phyloP scores from a whole-genome alignment of 2,888 invertebrate genomes.

The Patella caerulea region DNA sequence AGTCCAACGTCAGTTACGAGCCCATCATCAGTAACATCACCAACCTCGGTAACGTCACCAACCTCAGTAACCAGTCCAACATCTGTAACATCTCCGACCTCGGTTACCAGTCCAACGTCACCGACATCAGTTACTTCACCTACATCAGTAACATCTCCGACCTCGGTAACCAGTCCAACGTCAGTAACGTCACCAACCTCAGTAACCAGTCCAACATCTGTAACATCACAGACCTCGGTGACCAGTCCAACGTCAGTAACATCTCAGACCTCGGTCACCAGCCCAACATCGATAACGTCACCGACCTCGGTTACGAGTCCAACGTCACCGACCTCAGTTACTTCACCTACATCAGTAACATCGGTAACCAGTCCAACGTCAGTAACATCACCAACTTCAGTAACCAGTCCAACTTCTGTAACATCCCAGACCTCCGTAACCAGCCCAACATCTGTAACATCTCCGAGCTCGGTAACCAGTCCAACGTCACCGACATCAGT shows the following conservation, averaged over 20 bases:
- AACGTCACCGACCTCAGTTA: neutral
- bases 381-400: neutral
- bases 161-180: neutral
- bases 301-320: neutral
- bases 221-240: neutral
- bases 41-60: neutral
- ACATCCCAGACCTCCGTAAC: neutral
- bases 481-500: neutral
- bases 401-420: neutral
- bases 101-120: neutral
- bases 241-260: neutral
- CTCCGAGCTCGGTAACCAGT: neutral
- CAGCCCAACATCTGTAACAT: neutral
- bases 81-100: neutral
- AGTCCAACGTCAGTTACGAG: neutral
- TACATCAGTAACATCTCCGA: neutral
- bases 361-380: neutral
- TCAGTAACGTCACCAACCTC: neutral
- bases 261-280: neutral
- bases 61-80: neutral
- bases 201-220: neutral
- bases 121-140: neutral
- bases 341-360: neutral
- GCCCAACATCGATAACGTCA: neutral
- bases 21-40: neutral